A percentile compares a stretch with the other conserved stretches of the same genome.
phyloP scores from a whole-genome alignment of 2,888 invertebrate genomes.

The Ganaspis brasiliensis region DNA sequence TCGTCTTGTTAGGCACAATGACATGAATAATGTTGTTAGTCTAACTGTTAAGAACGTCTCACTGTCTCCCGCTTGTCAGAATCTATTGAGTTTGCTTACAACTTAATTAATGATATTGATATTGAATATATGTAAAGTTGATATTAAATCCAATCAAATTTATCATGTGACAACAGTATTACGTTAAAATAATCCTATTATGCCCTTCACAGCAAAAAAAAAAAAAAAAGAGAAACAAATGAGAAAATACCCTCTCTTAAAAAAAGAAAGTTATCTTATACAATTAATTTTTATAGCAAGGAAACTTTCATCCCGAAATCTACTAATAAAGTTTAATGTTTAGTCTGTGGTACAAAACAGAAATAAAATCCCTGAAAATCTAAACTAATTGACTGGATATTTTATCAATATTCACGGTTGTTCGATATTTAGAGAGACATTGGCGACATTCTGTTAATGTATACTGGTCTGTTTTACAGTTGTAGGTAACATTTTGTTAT shows the following conservation, averaged over 20 bases:
- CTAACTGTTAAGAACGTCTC: conserved; percentile 26
- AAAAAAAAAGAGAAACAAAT: too few species aligned
- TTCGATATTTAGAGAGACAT: neutral
- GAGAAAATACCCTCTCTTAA: too few species aligned
- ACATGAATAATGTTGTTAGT: conserved; percentile 21
- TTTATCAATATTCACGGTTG: neutral
- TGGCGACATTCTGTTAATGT: neutral
- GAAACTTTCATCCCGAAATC: too few species aligned
- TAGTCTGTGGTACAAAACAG: too few species aligned
- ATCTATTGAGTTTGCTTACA: conserved; percentile 20
- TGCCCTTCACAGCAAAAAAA: too few species aligned
- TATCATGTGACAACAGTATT: too few species aligned
- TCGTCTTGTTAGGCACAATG: conserved; percentile 4
- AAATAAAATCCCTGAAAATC: neutral
- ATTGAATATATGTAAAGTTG: neutral
- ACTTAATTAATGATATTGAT: conserved; percentile 30
- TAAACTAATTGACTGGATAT: neutral
- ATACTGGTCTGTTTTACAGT: neutral
- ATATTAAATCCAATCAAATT: too few species aligned
- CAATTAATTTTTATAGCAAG: too few species aligned
- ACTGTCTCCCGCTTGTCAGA: conserved; percentile 30
- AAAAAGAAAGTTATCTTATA: too few species aligned
- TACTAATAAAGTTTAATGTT: too few species aligned
- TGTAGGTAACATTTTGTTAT: conserved; percentile 61
- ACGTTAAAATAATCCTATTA: too few species aligned